These are phyloP conservation scores for Pristiophorus japonicus DNA, from an alignment of 2,113 vertebrate species.

Conservation along the genomic window DNA sequence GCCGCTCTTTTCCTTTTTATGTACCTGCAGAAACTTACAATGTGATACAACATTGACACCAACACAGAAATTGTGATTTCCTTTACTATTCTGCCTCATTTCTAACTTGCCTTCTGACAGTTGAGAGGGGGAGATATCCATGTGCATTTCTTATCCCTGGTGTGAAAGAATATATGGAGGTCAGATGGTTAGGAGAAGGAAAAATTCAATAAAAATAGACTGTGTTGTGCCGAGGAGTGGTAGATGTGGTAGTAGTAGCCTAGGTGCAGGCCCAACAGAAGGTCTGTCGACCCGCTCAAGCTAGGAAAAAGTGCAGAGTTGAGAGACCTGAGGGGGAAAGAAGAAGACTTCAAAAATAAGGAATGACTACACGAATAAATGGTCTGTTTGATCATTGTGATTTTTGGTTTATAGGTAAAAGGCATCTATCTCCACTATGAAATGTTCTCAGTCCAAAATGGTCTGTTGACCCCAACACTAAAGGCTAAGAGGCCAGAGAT, in stretches of 20 bases:
- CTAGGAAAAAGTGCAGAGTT: neutral
- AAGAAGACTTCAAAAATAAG: neutral
- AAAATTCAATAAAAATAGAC: neutral
- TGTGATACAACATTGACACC: too few species aligned
- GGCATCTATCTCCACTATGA: slow-evolving; percentile 86
- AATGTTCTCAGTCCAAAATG: slow-evolving; percentile 90
- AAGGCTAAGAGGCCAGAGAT: slow-evolving; percentile 92
- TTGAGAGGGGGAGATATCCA: too few species aligned
- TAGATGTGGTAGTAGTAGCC: neutral
- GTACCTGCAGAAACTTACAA: too few species aligned
- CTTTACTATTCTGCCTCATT: too few species aligned
- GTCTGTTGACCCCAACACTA: slow-evolving; percentile 89
- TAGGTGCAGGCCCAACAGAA: neutral
- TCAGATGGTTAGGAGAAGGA: neutral
- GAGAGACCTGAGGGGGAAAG: neutral
- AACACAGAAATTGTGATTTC: too few species aligned
- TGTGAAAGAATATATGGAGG: neutral
- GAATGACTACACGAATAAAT: neutral
- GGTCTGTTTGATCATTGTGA: neutral
- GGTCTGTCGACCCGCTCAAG: neutral
- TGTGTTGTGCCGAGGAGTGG: neutral
- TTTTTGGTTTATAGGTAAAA: slow-evolving; percentile 73
- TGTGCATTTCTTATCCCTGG: too few species aligned
- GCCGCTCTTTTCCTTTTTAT: too few species aligned
- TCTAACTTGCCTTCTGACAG: too few species aligned